These are phyloP conservation scores for Crocidura indochinensis DNA, from an alignment of 2,797 vertebrate genomes.

Conservation along the genomic window DNA sequence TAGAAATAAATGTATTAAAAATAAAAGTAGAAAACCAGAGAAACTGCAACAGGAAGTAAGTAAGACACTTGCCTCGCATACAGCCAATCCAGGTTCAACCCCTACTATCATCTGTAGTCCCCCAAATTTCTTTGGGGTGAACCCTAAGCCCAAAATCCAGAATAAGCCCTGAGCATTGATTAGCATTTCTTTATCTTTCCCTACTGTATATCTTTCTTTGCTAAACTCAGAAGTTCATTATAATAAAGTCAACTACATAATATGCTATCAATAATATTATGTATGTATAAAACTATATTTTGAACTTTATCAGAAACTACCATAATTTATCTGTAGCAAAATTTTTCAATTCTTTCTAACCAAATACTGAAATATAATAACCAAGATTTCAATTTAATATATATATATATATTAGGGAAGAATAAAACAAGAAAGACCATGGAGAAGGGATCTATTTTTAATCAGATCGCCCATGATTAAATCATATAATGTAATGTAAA, in stretches of 20 bases:
- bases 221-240: neutral
- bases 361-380: constrained; percentile 63
- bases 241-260: neutral
- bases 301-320: constrained; percentile 49
- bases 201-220: neutral
- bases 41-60: too few species aligned
- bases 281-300: constrained; percentile 5
- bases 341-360: constrained; percentile 56
- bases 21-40: too few species aligned
- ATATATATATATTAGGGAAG: constrained; percentile 36
- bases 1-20: constrained; percentile 52
- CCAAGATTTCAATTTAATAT: constrained; percentile 65
- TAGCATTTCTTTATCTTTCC: constrained; percentile 16
- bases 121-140: too few species aligned
- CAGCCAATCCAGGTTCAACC: too few species aligned
- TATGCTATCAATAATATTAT: neutral
- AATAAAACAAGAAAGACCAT: constrained; percentile 57
- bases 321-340: constrained; percentile 30
- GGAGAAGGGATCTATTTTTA: constrained; percentile 18
- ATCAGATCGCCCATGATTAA: constrained; percentile 16
- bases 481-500: neutral
- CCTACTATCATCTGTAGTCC: too few species aligned
- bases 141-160: too few species aligned
- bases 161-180: neutral
- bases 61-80: too few species aligned